phyloP scores from a whole-genome alignment of 1,140 invertebrate species.

The Lasioglossum baleicum region DNA sequence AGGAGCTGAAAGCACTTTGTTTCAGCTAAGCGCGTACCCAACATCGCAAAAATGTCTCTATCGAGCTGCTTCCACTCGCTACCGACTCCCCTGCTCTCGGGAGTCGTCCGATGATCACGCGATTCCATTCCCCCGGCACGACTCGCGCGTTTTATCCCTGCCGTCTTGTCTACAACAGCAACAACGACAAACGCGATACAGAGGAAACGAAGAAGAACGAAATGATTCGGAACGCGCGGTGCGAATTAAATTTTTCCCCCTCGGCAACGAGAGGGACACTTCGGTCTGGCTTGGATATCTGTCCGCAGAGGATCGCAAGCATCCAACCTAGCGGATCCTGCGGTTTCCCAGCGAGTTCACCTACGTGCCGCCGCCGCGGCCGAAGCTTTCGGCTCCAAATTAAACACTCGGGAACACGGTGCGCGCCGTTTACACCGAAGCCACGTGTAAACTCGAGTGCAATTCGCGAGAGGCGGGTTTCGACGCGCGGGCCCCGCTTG shows the following conservation, averaged over 20 bases:
- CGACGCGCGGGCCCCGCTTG: background rate
- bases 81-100: too few species aligned
- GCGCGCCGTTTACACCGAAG: conserved; percentile 46
- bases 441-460: conserved; percentile 55
- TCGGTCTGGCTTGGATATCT: background rate
- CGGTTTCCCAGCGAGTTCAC: conserved; percentile 58
- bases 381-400: conserved; percentile 66
- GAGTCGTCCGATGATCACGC: too few species aligned
- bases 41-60: too few species aligned
- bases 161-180: too few species aligned
- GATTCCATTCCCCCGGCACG: too few species aligned
- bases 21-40: too few species aligned
- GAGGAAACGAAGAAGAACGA: conserved; percentile 10
- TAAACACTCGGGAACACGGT: conserved; percentile 64
- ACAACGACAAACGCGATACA: too few species aligned
- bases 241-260: background rate
- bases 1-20: too few species aligned
- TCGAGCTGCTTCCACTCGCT: too few species aligned
- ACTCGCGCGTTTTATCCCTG: too few species aligned
- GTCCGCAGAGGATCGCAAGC: conserved; percentile 40
- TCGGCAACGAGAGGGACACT: background rate
- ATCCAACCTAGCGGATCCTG: conserved; percentile 58
- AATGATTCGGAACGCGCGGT: conserved; percentile 9
- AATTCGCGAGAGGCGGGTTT: background rate
- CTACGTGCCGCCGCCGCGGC: conserved; percentile 14